These are phyloP conservation scores for Conger conger DNA, from an alignment of 2,113 vertebrate genomes.

Conservation along the genomic window DNA sequence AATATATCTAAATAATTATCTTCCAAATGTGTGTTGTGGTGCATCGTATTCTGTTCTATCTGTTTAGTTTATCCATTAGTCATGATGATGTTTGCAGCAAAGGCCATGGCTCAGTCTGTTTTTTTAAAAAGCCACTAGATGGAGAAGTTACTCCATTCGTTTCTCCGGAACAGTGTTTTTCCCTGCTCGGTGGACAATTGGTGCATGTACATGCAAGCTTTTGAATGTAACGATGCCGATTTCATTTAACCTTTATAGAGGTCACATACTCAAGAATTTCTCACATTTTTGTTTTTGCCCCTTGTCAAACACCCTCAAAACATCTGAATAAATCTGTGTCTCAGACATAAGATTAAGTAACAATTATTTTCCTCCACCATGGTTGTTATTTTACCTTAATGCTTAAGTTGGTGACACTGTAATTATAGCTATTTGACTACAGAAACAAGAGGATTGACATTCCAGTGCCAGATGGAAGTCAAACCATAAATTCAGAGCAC, in stretches of 20 bases:
- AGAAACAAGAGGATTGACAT: constrained; percentile 69
- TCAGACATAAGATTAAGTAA: constrained; percentile 64
- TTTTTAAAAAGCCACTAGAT: background rate
- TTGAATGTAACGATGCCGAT: constrained; percentile 50
- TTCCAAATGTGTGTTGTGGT: no score
- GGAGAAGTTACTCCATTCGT: background rate
- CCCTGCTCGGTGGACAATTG: background rate
- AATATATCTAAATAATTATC: no score
- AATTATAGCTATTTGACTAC: constrained; percentile 69
- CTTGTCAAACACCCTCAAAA: constrained; percentile 47
- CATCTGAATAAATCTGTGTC: constrained; percentile 51
- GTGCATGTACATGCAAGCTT: constrained; percentile 50
- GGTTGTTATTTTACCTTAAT: constrained; percentile 63
- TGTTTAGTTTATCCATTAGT: background rate
- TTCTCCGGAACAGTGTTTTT: background rate
- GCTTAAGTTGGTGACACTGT: constrained; percentile 64
- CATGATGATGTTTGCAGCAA: background rate
- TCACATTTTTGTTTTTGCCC: constrained; percentile 52
- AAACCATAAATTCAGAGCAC: constrained; percentile 59
- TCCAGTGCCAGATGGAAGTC: constrained; percentile 69
- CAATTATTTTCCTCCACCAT: constrained; percentile 57
- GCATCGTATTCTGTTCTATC: no score
- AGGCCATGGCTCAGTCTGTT: background rate
- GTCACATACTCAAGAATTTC: constrained; percentile 57
- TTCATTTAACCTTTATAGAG: constrained; percentile 55